These are phyloP conservation scores for Litoditis marina DNA, from an alignment of 2,888 invertebrate genomes.

Conservation along the genomic window DNA sequence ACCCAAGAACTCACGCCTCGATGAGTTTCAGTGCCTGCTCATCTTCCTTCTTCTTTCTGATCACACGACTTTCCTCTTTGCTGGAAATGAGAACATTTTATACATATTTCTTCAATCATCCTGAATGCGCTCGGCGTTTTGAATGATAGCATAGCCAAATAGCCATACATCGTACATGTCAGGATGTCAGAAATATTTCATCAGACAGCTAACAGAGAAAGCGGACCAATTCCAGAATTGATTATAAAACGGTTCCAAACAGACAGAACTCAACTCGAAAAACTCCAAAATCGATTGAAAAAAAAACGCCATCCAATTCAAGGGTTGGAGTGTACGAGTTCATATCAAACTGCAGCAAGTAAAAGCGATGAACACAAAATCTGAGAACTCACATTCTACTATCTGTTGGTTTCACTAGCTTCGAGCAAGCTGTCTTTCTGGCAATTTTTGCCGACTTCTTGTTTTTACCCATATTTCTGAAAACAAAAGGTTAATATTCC, in stretches of 20 bases:
- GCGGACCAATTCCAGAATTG: too few species aligned
- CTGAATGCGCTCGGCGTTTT: too few species aligned
- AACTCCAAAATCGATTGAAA: too few species aligned
- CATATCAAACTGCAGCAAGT: not conserved
- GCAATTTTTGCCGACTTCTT: conserved; percentile 34
- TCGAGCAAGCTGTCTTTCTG: conserved; percentile 39
- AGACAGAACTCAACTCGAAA: too few species aligned
- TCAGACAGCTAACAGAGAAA: too few species aligned
- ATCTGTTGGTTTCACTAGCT: conserved; percentile 59
- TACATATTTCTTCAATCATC: too few species aligned
- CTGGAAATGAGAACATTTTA: too few species aligned
- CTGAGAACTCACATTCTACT: conserved; percentile 50
- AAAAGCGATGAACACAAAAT: not conserved
- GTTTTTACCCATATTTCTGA: conserved; percentile 40
- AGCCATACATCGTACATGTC: not conserved
- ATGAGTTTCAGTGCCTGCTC: conserved; percentile 53
- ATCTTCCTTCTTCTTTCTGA: conserved; percentile 56
- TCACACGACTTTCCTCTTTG: conserved; percentile 54
- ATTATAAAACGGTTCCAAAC: too few species aligned
- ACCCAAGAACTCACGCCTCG: conserved; percentile 56
- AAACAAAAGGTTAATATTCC: not conserved
- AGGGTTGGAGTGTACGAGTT: too few species aligned
- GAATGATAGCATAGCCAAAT: too few species aligned
- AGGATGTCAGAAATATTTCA: not conserved
- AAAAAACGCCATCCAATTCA: too few species aligned